These are phyloP conservation scores for Lethenteron reissneri DNA, from an alignment of 2,113 vertebrate genomes.

Conservation along the genomic window DNA sequence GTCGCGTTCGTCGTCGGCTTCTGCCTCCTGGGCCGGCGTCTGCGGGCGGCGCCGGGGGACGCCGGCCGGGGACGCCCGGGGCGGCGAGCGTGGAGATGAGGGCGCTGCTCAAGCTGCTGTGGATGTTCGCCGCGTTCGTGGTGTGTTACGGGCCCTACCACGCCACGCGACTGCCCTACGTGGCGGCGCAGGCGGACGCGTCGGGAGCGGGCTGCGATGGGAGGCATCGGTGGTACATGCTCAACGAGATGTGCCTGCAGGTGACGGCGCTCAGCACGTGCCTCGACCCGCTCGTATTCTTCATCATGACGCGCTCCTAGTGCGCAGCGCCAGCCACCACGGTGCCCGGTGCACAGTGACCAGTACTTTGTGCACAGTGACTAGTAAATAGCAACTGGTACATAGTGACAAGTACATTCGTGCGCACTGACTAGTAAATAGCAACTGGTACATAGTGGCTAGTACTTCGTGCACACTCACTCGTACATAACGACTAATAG, in stretches of 20 bases:
- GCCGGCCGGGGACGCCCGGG: too few relatives aligned
- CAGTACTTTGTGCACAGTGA: too few relatives aligned
- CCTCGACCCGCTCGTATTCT: slow-evolving; percentile 4
- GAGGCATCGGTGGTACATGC: not conserved
- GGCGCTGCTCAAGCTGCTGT: slow-evolving; percentile 4
- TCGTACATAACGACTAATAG: too few relatives aligned
- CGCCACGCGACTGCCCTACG: slow-evolving; percentile 1
- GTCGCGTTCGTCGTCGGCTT: not conserved
- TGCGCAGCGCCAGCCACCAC: too few relatives aligned
- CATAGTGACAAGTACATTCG: too few relatives aligned
- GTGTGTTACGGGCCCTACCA: not conserved
- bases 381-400: too few relatives aligned
- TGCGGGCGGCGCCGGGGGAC: not conserved
- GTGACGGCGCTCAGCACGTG: slow-evolving; percentile 5
- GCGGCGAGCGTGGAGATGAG: not conserved
- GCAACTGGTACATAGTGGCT: too few relatives aligned
- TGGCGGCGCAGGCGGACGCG: not conserved
- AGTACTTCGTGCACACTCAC: too few relatives aligned
- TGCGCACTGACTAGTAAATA: too few relatives aligned
- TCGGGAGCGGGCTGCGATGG: not conserved
- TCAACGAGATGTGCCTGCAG: not conserved
- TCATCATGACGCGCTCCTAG: not conserved
- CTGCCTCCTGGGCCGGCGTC: not conserved
- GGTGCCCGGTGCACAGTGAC: too few relatives aligned
- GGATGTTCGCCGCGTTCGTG: slow-evolving; percentile 4